A percentile compares a stretch with the other conserved stretches of the same genome.
These are phyloP conservation scores for Theonella swinhoei DNA, from an alignment of 37 sponge, comb jelly and placozoan species.

Conservation along the genomic window DNA sequence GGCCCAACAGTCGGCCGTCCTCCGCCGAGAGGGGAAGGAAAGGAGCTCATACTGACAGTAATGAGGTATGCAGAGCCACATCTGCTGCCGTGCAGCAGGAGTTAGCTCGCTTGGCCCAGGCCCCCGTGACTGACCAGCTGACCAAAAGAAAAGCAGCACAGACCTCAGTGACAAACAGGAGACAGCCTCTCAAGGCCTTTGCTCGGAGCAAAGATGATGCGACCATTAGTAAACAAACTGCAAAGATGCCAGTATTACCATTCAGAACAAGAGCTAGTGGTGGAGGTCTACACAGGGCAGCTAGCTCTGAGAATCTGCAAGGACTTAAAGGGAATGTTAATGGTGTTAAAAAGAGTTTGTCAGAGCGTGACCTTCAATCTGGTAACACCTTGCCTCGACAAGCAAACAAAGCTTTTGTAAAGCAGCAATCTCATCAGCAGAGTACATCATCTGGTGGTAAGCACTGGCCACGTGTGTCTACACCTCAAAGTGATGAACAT, in stretches of 20 bases:
- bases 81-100: conserved; percentile 29
- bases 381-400: neutral
- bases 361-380: conserved; percentile 29
- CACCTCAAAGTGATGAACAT: too few relatives aligned
- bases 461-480: too few relatives aligned
- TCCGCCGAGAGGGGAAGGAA: neutral
- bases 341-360: conserved; percentile 41
- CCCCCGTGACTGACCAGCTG: neutral
- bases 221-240: conserved; percentile 2
- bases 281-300: conserved; percentile 17
- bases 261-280: neutral
- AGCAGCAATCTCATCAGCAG: neutral
- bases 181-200: conserved; percentile 53
- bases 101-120: conserved; percentile 5
- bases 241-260: neutral
- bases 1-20: neutral
- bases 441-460: too few relatives aligned
- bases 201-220: conserved; percentile 19
- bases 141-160: neutral
- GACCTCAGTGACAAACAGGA: neutral
- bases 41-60: neutral
- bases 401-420: neutral
- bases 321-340: neutral
- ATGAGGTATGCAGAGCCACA: neutral
- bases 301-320: conserved; percentile 45